Conservation (phyloP, 92 coral and sea anemone genomes). For the Desmophyllum pertusum region DNA sequence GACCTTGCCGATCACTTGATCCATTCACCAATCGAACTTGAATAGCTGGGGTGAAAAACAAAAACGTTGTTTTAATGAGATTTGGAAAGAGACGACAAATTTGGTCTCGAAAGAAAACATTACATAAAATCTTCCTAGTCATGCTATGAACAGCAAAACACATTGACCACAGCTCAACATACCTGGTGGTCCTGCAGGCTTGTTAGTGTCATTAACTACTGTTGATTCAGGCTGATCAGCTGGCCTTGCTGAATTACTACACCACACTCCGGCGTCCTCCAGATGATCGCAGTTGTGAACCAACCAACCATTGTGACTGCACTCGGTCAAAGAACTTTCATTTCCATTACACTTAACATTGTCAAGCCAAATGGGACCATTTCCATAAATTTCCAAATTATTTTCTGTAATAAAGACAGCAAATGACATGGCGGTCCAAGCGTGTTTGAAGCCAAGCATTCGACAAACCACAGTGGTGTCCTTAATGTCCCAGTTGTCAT, state of each 20-base stretch:
- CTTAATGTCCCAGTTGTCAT: conserved; percentile 41
- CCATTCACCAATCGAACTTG: conserved; percentile 53
- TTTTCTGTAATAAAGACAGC: conserved; percentile 1
- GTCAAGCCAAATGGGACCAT: conserved; percentile 50
- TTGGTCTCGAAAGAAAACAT: background rate
- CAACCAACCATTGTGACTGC: conserved; percentile 37
- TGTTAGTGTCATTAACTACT: conserved; percentile 11
- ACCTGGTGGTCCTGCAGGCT: conserved; percentile 14
- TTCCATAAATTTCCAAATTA: conserved; percentile 2
- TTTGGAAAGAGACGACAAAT: background rate
- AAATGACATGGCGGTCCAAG: conserved; percentile 37
- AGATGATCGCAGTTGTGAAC: conserved; percentile 40
- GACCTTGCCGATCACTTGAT: conserved; percentile 40
- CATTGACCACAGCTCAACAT: too few species aligned
- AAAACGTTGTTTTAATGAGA: background rate
- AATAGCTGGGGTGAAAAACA: conserved; percentile 23
- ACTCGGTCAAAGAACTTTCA: conserved; percentile 37
- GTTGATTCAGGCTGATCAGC: background rate
- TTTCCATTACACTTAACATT: conserved; percentile 33
- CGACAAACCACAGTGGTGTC: conserved; percentile 44
- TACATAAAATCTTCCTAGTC: background rate
- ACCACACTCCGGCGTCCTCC: conserved; percentile 46
- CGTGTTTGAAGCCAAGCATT: conserved; percentile 40
- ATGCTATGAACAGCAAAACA: too few species aligned
- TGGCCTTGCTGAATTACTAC: conserved; percentile 25